A percentile compares a stretch with the other conserved stretches of the same genome.
Evolutionary conservation across 2,113 vertebrate species (phyloP).

Genomic region (Abramis brama): DNA sequence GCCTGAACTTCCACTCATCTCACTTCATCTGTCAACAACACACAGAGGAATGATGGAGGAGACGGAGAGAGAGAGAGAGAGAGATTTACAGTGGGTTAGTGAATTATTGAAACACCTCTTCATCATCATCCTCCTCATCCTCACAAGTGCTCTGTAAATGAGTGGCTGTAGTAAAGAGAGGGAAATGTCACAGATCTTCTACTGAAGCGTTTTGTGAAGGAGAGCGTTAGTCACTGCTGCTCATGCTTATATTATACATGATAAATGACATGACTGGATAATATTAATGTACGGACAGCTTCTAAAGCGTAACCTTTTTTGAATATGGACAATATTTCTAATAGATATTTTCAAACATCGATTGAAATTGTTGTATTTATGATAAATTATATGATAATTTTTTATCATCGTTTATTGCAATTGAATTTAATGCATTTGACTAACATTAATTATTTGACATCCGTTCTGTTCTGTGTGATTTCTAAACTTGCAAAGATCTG

Average conservation of each 20-base stretch:
- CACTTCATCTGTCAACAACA: constrained; percentile 13
- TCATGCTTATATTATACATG: not conserved
- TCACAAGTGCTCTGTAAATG: constrained; percentile 1
- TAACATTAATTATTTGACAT: not conserved
- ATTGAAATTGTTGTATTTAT: too few relatives aligned
- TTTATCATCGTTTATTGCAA: not conserved
- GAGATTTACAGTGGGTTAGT: constrained; percentile 18
- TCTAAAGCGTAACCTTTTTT: not conserved
- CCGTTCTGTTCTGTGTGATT: not conserved
- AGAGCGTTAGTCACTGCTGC: not conserved
- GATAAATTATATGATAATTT: not conserved
- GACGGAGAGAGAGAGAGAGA: not conserved
- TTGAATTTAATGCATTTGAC: not conserved
- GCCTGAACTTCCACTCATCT: not conserved
- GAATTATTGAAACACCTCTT: constrained; percentile 19
- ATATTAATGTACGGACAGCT: not conserved
- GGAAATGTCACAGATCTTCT: constrained; percentile 13
- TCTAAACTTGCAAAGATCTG: too few relatives aligned
- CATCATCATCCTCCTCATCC: constrained; percentile 4
- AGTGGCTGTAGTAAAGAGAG: not conserved
- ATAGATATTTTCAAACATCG: too few relatives aligned
- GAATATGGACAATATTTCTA: not conserved
- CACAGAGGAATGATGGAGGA: too few relatives aligned
- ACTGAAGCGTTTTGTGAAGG: not conserved
- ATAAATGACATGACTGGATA: not conserved